Evolutionary conservation across 1,140 invertebrate genomes (phyloP).

Genomic region (Pseudachorutes palmiensis): DNA sequence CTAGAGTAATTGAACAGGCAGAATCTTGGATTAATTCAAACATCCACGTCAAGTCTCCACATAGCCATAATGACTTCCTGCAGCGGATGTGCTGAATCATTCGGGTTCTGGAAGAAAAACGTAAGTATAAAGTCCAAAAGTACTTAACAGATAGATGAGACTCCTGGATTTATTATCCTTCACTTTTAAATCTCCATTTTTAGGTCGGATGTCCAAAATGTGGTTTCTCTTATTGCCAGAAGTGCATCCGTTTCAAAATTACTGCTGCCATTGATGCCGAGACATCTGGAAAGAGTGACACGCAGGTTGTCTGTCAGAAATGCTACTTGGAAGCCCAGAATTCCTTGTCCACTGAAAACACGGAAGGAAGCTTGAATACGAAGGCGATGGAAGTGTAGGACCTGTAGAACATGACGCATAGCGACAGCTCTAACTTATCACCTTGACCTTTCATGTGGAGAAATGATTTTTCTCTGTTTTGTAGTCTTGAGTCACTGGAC

Average conservation of each 20-base stretch:
- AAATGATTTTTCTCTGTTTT: no score
- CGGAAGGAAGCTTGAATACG: no score
- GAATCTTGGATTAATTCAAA: no score
- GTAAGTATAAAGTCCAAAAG: no score
- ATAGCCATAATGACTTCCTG: constrained; percentile 29
- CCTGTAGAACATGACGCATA: no score
- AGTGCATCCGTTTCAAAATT: constrained; percentile 28
- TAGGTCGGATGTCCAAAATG: constrained; percentile 33
- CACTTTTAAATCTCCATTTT: constrained; percentile 17
- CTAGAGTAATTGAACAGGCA: no score
- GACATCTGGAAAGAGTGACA: not conserved
- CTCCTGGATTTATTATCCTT: constrained; percentile 1
- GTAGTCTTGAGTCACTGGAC: constrained; percentile 43
- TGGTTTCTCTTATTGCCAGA: constrained; percentile 33
- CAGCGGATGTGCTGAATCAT: constrained; percentile 27
- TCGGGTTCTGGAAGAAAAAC: constrained; percentile 33
- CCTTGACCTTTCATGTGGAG: no score
- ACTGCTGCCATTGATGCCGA: not conserved
- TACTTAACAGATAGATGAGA: no score
- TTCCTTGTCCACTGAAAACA: not conserved
- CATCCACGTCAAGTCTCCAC: no score
- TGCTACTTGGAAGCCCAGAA: constrained; percentile 14
- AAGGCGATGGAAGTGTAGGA: constrained; percentile 8
- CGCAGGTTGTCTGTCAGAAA: constrained; percentile 20
- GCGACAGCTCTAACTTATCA: no score